A percentile compares a stretch with the other conserved stretches of the same genome.
Conservation (phyloP, 2,113 vertebrate genomes). For the Petromus typicus region DNA sequence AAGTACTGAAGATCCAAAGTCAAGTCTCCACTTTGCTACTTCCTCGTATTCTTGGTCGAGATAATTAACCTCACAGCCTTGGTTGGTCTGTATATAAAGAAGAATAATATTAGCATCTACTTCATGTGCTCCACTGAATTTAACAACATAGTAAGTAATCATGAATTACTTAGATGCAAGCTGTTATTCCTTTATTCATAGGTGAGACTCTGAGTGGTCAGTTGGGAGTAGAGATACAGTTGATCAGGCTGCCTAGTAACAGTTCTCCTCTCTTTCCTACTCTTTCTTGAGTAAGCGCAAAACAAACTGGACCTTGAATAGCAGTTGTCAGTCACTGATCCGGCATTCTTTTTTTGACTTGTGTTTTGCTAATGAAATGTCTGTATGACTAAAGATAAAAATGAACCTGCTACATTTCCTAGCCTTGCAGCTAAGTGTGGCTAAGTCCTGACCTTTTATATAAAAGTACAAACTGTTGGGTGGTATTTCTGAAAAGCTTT, state of each 20-base stretch:
- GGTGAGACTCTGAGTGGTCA: not conserved
- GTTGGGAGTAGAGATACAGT: not conserved
- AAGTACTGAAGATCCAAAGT: not conserved
- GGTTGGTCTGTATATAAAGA: not conserved
- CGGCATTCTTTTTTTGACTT: slow-evolving; percentile 10
- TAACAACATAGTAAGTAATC: not conserved
- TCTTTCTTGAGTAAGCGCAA: not conserved
- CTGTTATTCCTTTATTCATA: not conserved
- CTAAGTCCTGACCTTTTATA: not conserved
- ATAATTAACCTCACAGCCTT: not conserved
- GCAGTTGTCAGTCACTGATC: not conserved
- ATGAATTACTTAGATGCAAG: not conserved
- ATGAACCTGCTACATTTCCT: not conserved
- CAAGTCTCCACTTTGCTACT: not conserved
- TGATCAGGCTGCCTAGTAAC: not conserved
- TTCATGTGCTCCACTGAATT: not conserved
- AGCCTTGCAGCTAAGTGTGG: not conserved
- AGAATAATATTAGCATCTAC: not conserved
- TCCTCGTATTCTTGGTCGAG: not conserved
- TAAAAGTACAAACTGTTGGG: not conserved
- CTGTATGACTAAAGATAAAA: not conserved
- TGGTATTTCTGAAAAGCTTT: not conserved
- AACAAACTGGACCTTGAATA: not conserved
- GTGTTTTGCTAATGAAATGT: slow-evolving; percentile 25
- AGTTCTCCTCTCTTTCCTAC: not conserved